Base-by-base conservation (phyloP, 2,797 vertebrate species). In the Astyanax mexicanus region DNA sequence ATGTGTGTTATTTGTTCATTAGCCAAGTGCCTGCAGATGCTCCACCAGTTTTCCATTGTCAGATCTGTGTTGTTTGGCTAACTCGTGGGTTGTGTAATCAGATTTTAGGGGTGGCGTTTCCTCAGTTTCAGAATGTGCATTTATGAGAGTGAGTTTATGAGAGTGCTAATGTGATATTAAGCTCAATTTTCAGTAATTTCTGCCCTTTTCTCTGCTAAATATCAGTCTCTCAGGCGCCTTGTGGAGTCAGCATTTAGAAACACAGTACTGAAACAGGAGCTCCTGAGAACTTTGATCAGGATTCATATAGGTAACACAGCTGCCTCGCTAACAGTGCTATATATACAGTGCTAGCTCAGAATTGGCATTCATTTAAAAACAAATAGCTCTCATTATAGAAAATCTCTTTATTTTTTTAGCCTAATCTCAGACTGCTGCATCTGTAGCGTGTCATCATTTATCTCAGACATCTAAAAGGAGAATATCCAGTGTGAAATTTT, bases 1-100 rank as follows among this genome's bases (percentile, higher is more conserved):
- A 57, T 47, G 40, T 62, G 55, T 69, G 49, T 19, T 64, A 57
- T 70, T 47, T 58, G 51, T 66, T 65, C 40, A 65, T 44, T 57
- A 72, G 27, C 15, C n/a, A 45, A 77, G 75, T 77, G 67, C 68
- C 75, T 77, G 67, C 75, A 65, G 68, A 64, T 21, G 9, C 15
- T 15, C n/a, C 62, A 19, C 32, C 38, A 8, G 19, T 76, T 44
- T 45, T 25, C 60, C 29, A 11, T 44, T 66, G 32, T 65, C 52
- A 23, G 8, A 37, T 68, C 45, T 35, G 29, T 1, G 35, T 15
- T 13, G 6, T 58, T 66, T 15, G 21, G 23, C 49, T 23, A 17
- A 60, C 5, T 67, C 13, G 32, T n/a, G n/a, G 10, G 40, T 15
- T 10, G 19, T 10, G n/a, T 70, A 76, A 76, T 70, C 25, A 11